Evolutionary conservation across 2,113 vertebrate genomes (phyloP), one percentile per base, ranked within the genome.

Genomic region (Lagopus muta): DNA sequence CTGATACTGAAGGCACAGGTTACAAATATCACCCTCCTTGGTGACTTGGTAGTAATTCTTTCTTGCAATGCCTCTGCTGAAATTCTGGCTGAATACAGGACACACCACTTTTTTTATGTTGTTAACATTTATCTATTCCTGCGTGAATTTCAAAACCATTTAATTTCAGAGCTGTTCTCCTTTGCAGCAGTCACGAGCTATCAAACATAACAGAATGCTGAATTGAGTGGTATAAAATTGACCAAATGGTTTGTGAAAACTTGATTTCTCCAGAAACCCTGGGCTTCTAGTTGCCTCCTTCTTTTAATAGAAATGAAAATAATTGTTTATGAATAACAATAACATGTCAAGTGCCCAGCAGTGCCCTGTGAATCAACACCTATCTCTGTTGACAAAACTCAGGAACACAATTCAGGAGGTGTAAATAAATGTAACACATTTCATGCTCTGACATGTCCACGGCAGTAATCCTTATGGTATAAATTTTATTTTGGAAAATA

Each of bases 321-420:
- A 86, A 60, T 21, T 65, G 20, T 90, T 90, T 88, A 62, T 87
- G 50, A 84, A 74, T 64, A 92, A 50, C 54, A 77, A 27, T 50
- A 73, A 73, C 25, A 32, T 19, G 62, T 84, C 13, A n/a, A 82
- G n/a, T 61, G 55, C 69, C 67, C 62, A 82, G 0, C 74, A 55
- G 58, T 78, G 52, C 34, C 77, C 62, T 85, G 42, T 89, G 67
- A 93, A 90, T 96, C 95, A 94, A 79, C 84, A 95, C 71, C 84
- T 82, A 54, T 36, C 25, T 66, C 48, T 72, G 32, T 61, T 89
- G 81, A 76, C 81, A 89, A 84, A 96, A 89, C 48, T 48, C 54
- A 80, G 67, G 40, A 73, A 32, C n/a, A 58, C n/a, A 66, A 79
- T 25, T 45, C 16, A 70, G 40, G 69, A 94, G 11, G 71, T 66